Evolutionary conservation across 2,113 vertebrate species (phyloP).

Genomic region (Oreochromis aureus): DNA sequence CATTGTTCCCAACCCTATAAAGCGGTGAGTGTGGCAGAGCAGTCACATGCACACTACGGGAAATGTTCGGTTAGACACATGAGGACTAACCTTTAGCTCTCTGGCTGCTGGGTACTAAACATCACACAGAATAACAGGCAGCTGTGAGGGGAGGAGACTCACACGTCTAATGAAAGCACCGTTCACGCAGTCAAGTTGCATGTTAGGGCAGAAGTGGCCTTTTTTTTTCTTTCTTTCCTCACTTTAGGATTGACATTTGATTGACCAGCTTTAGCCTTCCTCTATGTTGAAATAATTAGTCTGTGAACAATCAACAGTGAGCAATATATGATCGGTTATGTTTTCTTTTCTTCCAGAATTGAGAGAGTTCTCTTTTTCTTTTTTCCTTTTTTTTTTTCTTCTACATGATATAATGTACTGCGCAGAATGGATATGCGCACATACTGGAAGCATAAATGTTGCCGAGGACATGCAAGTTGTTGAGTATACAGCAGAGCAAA

Average conservation of each 20-base stretch:
- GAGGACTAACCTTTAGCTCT: conserved; percentile 44
- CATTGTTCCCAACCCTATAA: conserved; percentile 61
- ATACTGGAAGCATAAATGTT: conserved; percentile 72
- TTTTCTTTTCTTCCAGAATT: conserved; percentile 6
- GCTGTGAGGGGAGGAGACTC: conserved; percentile 24
- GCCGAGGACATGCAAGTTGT: conserved; percentile 71
- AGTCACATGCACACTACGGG: conserved; percentile 63
- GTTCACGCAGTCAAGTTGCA: conserved; percentile 33
- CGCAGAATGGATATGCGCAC: conserved; percentile 62
- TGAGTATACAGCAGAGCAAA: conserved; percentile 68
- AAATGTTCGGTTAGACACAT: conserved; percentile 43
- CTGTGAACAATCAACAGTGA: conserved; percentile 44
- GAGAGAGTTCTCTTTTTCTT: conserved; percentile 20
- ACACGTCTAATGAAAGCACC: conserved; percentile 44
- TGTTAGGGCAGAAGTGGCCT: conserved; percentile 17
- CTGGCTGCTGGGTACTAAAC: conserved; percentile 50
- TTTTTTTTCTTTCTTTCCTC: background rate
- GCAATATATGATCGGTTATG: conserved; percentile 36
- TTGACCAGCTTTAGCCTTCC: background rate
- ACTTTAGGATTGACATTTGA: background rate
- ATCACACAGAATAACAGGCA: conserved; percentile 47
- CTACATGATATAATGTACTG: conserved; percentile 58
- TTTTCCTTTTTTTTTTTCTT: conserved; percentile 9
- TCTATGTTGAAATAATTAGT: conserved; percentile 13
- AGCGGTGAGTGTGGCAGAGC: conserved; percentile 54